These are phyloP conservation scores for Zaprionus tsacasi DNA, from an alignment of 1,140 invertebrate genomes.

Conservation along the genomic window DNA sequence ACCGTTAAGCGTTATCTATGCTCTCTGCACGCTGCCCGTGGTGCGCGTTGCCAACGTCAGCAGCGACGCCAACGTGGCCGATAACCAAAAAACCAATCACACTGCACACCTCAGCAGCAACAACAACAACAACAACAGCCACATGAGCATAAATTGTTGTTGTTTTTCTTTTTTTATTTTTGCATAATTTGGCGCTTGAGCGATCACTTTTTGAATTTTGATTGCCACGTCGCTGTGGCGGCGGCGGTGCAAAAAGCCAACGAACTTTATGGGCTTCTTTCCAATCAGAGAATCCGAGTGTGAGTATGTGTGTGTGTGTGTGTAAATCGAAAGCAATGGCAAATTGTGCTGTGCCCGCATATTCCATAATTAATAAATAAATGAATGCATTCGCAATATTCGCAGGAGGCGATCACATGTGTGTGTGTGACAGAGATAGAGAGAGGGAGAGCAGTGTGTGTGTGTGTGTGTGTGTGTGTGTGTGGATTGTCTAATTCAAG, in stretches of 20 bases:
- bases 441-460: not conserved
- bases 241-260: constrained; percentile 27
- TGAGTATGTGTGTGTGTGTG: too few relatives aligned
- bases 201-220: constrained; percentile 40
- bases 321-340: constrained; percentile 14
- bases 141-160: constrained; percentile 7
- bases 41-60: constrained; percentile 59
- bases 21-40: constrained; percentile 10
- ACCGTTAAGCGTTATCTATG: constrained; percentile 41
- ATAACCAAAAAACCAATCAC: constrained; percentile 55
- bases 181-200: constrained; percentile 25
- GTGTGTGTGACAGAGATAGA: not conserved
- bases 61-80: constrained; percentile 70
- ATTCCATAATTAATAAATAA: constrained; percentile 56
- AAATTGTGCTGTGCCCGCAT: constrained; percentile 30
- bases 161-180: constrained; percentile 7
- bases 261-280: constrained; percentile 20
- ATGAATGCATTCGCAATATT: constrained; percentile 50
- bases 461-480: constrained; percentile 14
- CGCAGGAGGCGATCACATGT: not conserved
- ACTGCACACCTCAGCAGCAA: constrained; percentile 38
- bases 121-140: constrained; percentile 22
- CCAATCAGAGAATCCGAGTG: not conserved
- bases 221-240: constrained; percentile 60
- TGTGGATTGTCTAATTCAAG: constrained; percentile 48